phyloP scores from a whole-genome alignment of 2,797 vertebrate species.

The Linurgus olivaceus region DNA sequence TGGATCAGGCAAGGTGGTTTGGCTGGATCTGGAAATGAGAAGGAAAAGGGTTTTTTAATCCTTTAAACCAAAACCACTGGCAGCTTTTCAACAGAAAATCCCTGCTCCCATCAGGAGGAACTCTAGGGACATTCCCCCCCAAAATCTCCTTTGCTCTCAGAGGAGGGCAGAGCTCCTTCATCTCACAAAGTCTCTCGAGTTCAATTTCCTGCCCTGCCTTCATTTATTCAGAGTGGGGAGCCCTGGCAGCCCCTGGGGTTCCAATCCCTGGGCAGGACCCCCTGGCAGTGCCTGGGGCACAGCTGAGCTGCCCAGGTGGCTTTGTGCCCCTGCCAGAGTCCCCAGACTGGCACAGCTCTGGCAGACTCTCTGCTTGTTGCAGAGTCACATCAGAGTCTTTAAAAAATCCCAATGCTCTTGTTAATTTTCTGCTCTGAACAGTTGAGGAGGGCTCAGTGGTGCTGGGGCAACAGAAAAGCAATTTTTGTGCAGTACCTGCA shows the following conservation, averaged over 20 bases:
- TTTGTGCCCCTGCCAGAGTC: not conserved
- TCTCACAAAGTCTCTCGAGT: not conserved
- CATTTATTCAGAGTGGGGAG: not conserved
- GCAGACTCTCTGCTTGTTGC: not conserved
- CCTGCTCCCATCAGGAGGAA: not conserved
- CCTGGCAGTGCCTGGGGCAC: not conserved
- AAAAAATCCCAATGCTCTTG: not conserved
- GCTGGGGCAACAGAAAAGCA: not conserved
- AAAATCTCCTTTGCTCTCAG: not conserved
- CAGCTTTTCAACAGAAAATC: not conserved
- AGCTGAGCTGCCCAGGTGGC: not conserved
- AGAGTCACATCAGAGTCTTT: not conserved
- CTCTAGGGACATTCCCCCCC: not conserved
- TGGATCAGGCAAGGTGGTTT: not conserved
- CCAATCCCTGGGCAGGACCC: fast-evolving
- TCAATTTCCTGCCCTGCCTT: not conserved
- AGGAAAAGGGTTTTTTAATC: not conserved
- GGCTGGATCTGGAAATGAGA: not conserved
- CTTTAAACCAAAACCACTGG: not conserved
- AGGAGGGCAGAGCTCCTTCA: not conserved
- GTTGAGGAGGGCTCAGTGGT: not conserved
- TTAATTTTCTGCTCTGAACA: not conserved
- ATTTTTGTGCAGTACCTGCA: not conserved
- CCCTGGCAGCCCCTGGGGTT: not conserved
- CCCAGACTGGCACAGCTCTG: not conserved